Evolutionary conservation across 2,113 vertebrate genomes (phyloP).

Genomic region (Grus americana): DNA sequence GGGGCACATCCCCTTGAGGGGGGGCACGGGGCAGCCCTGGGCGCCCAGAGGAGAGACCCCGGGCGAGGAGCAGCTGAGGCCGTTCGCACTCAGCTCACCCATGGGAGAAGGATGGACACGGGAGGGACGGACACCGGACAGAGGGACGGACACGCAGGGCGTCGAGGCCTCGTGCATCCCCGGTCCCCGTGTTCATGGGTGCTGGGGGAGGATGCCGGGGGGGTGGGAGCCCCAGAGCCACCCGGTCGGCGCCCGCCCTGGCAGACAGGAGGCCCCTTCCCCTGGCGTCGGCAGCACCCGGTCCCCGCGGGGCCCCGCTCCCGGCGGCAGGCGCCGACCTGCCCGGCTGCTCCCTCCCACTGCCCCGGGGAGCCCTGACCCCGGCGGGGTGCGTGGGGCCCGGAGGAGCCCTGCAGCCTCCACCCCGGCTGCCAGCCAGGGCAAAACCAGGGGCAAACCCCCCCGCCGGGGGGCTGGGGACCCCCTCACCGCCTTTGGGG

Average conservation of each 20-base stretch:
- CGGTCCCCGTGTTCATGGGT: accelerated
- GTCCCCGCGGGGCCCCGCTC: background rate
- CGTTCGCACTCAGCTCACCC: background rate
- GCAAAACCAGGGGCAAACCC: background rate
- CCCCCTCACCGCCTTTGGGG: background rate
- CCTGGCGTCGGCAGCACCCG: background rate
- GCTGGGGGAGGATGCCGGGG: background rate
- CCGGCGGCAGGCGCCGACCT: background rate
- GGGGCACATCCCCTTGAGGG: too few relatives aligned
- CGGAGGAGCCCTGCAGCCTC: background rate
- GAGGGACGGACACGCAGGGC: background rate
- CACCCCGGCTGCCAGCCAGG: background rate
- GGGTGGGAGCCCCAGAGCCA: background rate
- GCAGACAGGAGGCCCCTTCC: background rate
- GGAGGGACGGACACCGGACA: background rate
- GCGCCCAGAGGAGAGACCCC: background rate
- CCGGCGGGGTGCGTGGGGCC: background rate
- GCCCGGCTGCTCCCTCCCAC: background rate
- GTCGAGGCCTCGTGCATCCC: accelerated
- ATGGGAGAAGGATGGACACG: background rate
- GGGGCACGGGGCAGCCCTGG: background rate
- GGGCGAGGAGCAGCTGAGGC: background rate
- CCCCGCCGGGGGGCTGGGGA: background rate
- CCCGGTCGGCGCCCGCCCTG: background rate
- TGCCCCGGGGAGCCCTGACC: background rate